Evolutionary conservation across 53 echinoderm and acorn worm genomes (phyloP).

Genomic region (Stichopus horrens): DNA sequence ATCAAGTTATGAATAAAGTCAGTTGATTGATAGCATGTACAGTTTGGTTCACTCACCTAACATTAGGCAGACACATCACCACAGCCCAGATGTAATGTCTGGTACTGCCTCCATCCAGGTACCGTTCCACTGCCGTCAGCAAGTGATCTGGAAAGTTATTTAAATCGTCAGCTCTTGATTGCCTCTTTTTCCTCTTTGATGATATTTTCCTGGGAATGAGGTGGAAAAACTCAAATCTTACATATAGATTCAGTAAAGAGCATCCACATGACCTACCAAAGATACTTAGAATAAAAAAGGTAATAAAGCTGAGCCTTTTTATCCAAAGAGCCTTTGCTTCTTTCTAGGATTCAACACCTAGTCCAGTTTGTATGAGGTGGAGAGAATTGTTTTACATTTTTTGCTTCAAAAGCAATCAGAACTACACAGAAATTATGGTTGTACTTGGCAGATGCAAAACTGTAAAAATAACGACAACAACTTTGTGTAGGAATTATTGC

Average conservation of each 20-base stretch:
- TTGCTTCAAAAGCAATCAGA: no score
- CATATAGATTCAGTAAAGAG: background rate
- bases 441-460: no score
- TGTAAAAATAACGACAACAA: no score
- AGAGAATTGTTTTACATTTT: no score
- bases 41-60: conserved; percentile 51
- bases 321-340: no score
- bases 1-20: no score
- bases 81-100: conserved; percentile 65
- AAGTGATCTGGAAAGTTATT: background rate
- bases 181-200: background rate
- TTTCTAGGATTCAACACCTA: no score
- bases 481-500: no score
- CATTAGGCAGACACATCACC: conserved; percentile 65
- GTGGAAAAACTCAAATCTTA: background rate
- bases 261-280: no score
- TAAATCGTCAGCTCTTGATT: background rate
- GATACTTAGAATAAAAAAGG: background rate
- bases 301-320: background rate
- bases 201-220: background rate
- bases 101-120: background rate
- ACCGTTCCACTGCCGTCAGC: background rate
- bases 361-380: no score
- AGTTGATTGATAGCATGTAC: no score
- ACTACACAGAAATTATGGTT: no score